phyloP scores from a whole-genome alignment of 2,797 vertebrate genomes.

The Morus bassanus region DNA sequence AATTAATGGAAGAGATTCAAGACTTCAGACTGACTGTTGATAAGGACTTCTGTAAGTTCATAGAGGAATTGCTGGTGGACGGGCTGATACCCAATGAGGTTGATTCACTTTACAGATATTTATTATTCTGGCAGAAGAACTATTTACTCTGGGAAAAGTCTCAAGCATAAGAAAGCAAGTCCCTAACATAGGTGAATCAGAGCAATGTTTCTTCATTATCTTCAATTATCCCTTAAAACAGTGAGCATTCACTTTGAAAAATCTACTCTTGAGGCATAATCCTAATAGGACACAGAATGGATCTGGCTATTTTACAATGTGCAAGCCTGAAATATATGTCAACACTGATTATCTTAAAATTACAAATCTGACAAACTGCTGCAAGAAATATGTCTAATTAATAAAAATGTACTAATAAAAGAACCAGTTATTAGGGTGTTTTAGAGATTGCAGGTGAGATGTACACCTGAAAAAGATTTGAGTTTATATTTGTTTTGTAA shows the following conservation, averaged over 20 bases:
- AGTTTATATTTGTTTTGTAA: neutral
- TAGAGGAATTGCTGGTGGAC: neutral
- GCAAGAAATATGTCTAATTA: neutral
- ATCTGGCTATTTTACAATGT: neutral
- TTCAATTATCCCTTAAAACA: conserved; percentile 1
- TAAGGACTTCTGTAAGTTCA: neutral
- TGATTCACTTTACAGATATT: neutral
- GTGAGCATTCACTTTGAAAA: neutral
- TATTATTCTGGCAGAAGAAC: neutral
- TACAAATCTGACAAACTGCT: neutral
- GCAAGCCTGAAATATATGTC: neutral
- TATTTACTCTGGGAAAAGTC: neutral
- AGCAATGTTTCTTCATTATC: neutral
- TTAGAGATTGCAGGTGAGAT: neutral
- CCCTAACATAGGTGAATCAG: neutral
- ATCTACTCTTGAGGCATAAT: neutral
- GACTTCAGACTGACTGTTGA: neutral
- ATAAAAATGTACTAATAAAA: neutral
- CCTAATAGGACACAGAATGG: neutral
- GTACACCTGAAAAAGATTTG: neutral
- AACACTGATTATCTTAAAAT: neutral
- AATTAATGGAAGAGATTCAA: neutral
- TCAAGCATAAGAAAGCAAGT: neutral
- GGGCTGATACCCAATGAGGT: neutral
- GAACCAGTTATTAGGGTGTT: neutral